These are phyloP conservation scores for Chalcis sispes DNA, from an alignment of 2,888 invertebrate genomes.

Conservation along the genomic window DNA sequence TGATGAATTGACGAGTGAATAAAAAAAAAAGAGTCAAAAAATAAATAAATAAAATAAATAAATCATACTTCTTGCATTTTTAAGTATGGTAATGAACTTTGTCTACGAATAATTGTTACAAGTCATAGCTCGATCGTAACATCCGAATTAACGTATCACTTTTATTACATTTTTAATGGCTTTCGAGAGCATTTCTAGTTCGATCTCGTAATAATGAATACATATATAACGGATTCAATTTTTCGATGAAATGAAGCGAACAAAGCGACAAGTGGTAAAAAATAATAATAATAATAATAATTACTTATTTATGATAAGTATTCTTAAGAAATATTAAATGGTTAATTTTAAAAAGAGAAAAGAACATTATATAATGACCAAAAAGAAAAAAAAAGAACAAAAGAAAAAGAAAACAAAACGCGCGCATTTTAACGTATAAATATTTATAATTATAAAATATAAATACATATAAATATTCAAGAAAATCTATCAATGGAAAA, in stretches of 20 bases:
- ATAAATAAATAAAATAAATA: slow-evolving; percentile 27
- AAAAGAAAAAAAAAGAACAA: too few relatives aligned
- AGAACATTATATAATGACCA: slow-evolving; percentile 27
- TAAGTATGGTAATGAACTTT: slow-evolving; percentile 41
- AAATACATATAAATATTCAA: slow-evolving; percentile 1
- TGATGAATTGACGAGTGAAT: too few relatives aligned
- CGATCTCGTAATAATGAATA: slow-evolving; percentile 47
- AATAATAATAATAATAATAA: slow-evolving; percentile 3
- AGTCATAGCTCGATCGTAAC: slow-evolving; percentile 45
- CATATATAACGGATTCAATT: slow-evolving; percentile 1
- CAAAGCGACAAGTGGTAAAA: slow-evolving; percentile 3
- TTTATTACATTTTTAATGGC: slow-evolving; percentile 53
- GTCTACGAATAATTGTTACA: slow-evolving; percentile 48
- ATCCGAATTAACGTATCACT: slow-evolving; percentile 50
- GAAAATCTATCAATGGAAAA: slow-evolving; percentile 13
- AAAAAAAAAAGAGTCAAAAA: too few relatives aligned
- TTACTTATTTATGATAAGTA: slow-evolving; percentile 3
- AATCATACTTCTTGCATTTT: slow-evolving; percentile 43
- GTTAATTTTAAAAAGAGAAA: too few relatives aligned
- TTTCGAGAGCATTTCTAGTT: slow-evolving; percentile 44
- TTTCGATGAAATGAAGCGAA: slow-evolving; percentile 17
- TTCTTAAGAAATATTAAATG: too few relatives aligned
- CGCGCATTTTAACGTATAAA: slow-evolving; percentile 4
- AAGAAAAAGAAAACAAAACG: slow-evolving; percentile 1
- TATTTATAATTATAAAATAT: slow-evolving; percentile 9